Evolutionary conservation across 2,888 invertebrate genomes (phyloP).

Genomic region (Ypsolopha sequella): DNA sequence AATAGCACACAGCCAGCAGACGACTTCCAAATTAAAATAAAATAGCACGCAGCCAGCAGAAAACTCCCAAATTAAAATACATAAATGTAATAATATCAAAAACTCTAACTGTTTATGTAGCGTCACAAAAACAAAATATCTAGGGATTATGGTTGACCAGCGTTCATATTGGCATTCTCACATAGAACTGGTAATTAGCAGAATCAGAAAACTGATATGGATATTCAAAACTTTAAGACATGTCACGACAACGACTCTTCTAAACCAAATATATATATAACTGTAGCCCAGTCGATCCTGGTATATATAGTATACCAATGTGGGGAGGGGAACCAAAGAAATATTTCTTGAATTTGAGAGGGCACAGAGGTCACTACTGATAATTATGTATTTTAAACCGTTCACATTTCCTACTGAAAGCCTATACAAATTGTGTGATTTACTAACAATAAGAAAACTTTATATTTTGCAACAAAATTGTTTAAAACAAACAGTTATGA

Average conservation of each 20-base stretch:
- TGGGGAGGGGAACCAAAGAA: slow-evolving; percentile 9
- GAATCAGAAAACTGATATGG: slow-evolving; percentile 7
- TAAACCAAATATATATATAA: background rate
- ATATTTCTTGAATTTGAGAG: slow-evolving; percentile 7
- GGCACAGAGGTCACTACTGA: slow-evolving; percentile 8
- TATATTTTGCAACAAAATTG: too few relatives aligned
- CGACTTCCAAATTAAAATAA: too few relatives aligned
- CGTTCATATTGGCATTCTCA: background rate
- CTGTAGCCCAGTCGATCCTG: slow-evolving; percentile 6
- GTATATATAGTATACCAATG: slow-evolving; percentile 7
- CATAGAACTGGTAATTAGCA: background rate
- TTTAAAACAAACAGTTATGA: too few relatives aligned
- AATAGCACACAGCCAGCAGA: too few relatives aligned
- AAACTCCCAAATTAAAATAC: background rate
- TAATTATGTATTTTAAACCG: slow-evolving; percentile 8
- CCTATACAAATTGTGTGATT: too few relatives aligned
- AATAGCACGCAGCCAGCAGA: background rate
- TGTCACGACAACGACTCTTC: too few relatives aligned
- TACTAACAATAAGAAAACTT: too few relatives aligned
- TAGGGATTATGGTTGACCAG: slow-evolving; percentile 1
- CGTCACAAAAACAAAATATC: background rate
- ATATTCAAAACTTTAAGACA: slow-evolving; percentile 9
- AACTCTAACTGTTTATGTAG: background rate
- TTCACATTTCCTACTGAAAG: too few relatives aligned
- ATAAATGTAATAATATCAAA: background rate